phyloP scores from a whole-genome alignment of 2,888 invertebrate species.

The Trichacis sp. region DNA sequence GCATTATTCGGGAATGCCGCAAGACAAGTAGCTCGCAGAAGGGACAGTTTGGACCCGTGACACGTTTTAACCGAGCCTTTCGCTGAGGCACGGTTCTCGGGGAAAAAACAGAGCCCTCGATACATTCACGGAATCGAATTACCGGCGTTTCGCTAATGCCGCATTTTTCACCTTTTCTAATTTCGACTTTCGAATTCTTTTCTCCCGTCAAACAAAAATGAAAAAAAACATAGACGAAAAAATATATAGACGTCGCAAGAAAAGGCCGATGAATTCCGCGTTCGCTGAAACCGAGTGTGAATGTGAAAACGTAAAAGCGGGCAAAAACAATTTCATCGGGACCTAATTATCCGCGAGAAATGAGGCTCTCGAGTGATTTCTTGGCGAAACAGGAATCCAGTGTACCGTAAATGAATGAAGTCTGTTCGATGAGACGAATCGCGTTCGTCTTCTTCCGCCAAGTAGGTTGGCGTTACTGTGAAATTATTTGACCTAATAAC shows the following conservation, averaged over 20 bases:
- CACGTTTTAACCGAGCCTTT: constrained; percentile 25
- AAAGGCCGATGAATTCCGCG: neutral
- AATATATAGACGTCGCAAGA: neutral
- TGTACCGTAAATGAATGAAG: constrained; percentile 41
- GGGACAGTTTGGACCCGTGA: constrained; percentile 23
- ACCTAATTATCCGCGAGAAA: constrained; percentile 39
- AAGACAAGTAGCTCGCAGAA: constrained; percentile 13
- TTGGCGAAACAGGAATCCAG: constrained; percentile 37
- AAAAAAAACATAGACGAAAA: no score
- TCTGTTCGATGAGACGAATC: constrained; percentile 39
- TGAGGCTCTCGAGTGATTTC: constrained; percentile 40
- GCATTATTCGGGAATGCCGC: constrained; percentile 40
- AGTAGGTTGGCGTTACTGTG: constrained; percentile 29
- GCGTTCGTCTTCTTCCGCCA: constrained; percentile 35
- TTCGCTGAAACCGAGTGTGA: constrained; percentile 4
- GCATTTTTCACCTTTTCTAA: neutral
- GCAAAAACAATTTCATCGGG: constrained; percentile 33
- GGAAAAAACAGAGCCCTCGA: neutral
- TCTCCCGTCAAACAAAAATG: no score
- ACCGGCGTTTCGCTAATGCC: no score
- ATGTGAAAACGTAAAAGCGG: constrained; percentile 4
- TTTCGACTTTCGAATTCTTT: neutral
- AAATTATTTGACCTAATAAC: constrained; percentile 37
- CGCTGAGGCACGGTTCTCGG: constrained; percentile 20
- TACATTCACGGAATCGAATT: no score